Evolutionary conservation across 2,888 invertebrate species (phyloP), one percentile per base, ranked within the genome.

Genomic region (Drepanosiphum platanoidis): DNA sequence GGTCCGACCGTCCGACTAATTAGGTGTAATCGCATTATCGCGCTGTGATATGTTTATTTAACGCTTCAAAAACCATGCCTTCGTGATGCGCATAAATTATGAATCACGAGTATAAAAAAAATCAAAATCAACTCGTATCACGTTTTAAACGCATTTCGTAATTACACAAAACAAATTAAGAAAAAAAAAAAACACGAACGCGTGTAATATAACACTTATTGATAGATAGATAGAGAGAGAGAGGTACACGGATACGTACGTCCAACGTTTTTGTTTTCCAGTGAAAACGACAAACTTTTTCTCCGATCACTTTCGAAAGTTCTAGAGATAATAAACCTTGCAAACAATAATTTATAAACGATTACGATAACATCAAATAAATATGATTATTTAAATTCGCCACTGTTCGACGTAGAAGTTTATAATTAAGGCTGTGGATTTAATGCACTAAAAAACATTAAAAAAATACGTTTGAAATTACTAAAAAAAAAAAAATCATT

Each of bases 301-400:
- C 83, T 30, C n/a, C 30, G 18, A 83, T 61, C 15, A 86, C 82
- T 66, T 39, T 46, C 42, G n/a, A 58, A 27, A 77, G 42, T 72
- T 86, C 83, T 39, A 34, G 30, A 4, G 74, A 74, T 68, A 86
- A 52, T 30, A 86, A 70, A 36, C 86, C 86, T 86, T 42, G 30
- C 18, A 27, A 52, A 79, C 9, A 11, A 70, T 7, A 52, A 80
- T 5, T n/a, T n/a, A n/a, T n/a, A 4, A 0, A 61, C 5, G 18
- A 52, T 22, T 52, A 22, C 22, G 4, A 52, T 22, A 4, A 22
- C 1, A 52, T 22, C 3, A 61, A 61, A 1, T 61, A 61, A 61
- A 61, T 0, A 30, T 64, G 8, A 30, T 30, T 1, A 2, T 27
- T 64, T 30, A 27, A n/a, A n/a, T n/a, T n/a, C n/a, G n/a, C n/a